phyloP scores from a whole-genome alignment of 1,140 invertebrate species.

The Zaprionus vittiger region DNA sequence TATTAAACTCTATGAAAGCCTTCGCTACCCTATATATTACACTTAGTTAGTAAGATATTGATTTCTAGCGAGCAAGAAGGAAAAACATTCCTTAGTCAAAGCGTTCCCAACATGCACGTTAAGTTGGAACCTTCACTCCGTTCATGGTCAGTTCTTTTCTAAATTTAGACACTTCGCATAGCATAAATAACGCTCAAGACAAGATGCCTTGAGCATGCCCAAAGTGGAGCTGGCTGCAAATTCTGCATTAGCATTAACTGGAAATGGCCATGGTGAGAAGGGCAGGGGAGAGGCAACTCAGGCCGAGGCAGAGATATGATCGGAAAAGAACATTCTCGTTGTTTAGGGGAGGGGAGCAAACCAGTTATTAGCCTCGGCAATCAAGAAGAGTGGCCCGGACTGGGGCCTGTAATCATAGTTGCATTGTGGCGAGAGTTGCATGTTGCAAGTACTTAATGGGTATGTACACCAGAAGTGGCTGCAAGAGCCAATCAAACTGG shows the following conservation, averaged over 20 bases:
- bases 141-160: not conserved
- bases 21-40: not conserved
- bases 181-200: not conserved
- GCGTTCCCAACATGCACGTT: too few relatives aligned
- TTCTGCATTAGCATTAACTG: conserved; percentile 1
- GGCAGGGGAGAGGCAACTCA: not conserved
- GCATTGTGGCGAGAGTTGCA: conserved; percentile 18
- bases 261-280: not conserved
- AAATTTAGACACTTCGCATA: conserved; percentile 7
- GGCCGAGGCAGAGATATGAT: conserved; percentile 14
- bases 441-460: conserved; percentile 57
- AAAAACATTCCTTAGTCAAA: too few relatives aligned
- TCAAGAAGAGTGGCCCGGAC: conserved; percentile 17
- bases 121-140: not conserved
- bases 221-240: not conserved
- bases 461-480: conserved; percentile 74
- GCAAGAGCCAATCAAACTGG: conserved; percentile 69
- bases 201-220: not conserved
- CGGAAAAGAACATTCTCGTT: conserved; percentile 24
- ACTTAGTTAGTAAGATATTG: not conserved
- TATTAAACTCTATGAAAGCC: not conserved
- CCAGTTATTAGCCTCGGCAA: conserved; percentile 53
- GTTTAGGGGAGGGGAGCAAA: not conserved
- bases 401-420: conserved; percentile 1
- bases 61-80: too few relatives aligned